phyloP scores from a whole-genome alignment of 2,113 vertebrate species.

The Muntiacus reevesi region DNA sequence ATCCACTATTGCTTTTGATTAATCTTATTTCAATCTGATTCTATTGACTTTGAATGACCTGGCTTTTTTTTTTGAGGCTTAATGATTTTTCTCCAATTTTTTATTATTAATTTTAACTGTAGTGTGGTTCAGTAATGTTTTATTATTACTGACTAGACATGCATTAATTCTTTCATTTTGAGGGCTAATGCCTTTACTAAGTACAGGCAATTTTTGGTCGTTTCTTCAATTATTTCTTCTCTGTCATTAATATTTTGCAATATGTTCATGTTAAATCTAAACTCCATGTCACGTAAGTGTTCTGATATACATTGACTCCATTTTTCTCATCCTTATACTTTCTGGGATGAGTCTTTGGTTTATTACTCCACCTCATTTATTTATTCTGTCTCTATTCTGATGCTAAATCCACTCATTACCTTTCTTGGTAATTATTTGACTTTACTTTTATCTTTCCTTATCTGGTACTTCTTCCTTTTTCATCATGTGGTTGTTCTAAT shows the following conservation, averaged over 20 bases:
- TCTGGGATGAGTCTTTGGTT: not conserved
- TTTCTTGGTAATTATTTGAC: not conserved
- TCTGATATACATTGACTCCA: not conserved
- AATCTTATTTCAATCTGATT: not conserved
- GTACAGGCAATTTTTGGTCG: not conserved
- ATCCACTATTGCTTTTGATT: not conserved
- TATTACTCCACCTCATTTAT: not conserved
- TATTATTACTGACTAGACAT: not conserved
- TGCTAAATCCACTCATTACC: not conserved
- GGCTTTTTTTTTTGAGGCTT: not conserved
- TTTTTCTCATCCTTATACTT: not conserved
- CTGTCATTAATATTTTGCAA: not conserved
- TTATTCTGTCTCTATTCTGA: not conserved
- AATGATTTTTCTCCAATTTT: not conserved
- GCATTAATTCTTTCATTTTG: not conserved
- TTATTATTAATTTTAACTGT: not conserved
- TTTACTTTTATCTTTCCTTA: not conserved
- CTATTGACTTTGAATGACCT: not conserved
- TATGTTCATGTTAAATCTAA: not conserved
- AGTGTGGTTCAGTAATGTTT: not conserved
- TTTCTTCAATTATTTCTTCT: not conserved
- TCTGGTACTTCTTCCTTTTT: not conserved
- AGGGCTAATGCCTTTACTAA: not conserved
- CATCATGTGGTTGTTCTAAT: not conserved
- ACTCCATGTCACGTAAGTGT: not conserved